These are phyloP conservation scores for Chamaetylas fuelleborni DNA, from an alignment of 2,113 vertebrate genomes.

Conservation along the genomic window DNA sequence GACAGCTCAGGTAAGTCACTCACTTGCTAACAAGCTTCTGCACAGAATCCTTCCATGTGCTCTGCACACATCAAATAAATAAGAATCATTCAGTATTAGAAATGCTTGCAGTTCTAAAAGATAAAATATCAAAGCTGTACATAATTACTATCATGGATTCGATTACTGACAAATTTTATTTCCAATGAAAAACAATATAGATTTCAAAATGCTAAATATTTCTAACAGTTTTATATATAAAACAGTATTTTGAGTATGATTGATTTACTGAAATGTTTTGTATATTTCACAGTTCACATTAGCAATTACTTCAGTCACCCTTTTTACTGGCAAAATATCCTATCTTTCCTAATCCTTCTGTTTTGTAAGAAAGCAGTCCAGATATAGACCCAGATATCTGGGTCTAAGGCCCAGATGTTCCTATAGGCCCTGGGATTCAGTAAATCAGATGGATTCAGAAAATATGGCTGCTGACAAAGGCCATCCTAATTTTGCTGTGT, in stretches of 20 bases:
- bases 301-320: neutral
- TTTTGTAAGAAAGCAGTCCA: neutral
- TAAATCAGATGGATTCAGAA: neutral
- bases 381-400: too few relatives aligned
- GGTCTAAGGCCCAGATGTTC: neutral
- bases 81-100: neutral
- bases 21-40: neutral
- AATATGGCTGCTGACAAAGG: neutral
- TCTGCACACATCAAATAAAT: neutral
- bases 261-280: neutral
- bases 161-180: neutral
- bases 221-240: neutral
- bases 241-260: neutral
- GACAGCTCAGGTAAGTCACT: neutral
- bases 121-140: neutral
- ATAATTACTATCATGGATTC: neutral
- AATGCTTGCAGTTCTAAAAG: neutral
- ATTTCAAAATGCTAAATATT: neutral
- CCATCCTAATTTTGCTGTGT: neutral
- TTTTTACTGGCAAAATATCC: neutral
- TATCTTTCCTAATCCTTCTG: neutral
- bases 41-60: neutral
- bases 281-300: neutral
- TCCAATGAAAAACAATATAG: neutral
- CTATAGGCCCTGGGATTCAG: neutral